These are phyloP conservation scores for Noctua janthe DNA, from an alignment of 2,888 invertebrate genomes.

Conservation along the genomic window DNA sequence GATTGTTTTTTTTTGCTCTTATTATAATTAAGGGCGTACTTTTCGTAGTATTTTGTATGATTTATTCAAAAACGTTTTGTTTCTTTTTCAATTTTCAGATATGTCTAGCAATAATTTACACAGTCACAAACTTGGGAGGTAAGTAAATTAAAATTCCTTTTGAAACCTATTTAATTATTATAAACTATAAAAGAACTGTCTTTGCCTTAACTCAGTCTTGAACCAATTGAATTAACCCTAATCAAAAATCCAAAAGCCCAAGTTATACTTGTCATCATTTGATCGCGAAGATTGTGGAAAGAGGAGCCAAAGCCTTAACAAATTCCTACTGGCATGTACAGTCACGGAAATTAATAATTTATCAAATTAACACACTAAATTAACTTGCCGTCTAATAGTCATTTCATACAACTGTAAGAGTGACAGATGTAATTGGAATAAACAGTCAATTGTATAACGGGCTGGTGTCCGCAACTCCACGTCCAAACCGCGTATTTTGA, in stretches of 20 bases:
- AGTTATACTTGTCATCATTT: background rate
- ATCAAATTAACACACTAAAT: too few relatives aligned
- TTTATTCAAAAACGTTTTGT: background rate
- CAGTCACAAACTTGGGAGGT: conserved; percentile 72
- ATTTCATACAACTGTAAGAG: too few relatives aligned
- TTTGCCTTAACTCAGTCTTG: background rate
- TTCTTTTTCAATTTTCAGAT: conserved; percentile 77
- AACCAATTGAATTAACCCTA: background rate
- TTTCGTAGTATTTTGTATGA: background rate
- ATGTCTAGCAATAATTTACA: conserved; percentile 81
- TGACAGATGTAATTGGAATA: too few relatives aligned
- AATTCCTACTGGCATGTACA: too few relatives aligned
- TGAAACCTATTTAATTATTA: background rate
- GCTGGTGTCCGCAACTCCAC: too few relatives aligned
- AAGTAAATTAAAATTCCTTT: conserved; percentile 59
- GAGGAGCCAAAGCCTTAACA: background rate
- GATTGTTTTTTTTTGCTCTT: too few relatives aligned
- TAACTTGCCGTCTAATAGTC: too few relatives aligned
- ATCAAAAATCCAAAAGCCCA: background rate
- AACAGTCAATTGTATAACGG: too few relatives aligned
- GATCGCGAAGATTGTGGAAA: background rate
- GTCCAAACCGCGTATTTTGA: too few relatives aligned
- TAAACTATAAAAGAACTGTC: background rate
- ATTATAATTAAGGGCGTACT: too few relatives aligned
- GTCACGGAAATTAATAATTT: too few relatives aligned